phyloP scores from a whole-genome alignment of 2,888 invertebrate species.

The Nemurella pictetii region DNA sequence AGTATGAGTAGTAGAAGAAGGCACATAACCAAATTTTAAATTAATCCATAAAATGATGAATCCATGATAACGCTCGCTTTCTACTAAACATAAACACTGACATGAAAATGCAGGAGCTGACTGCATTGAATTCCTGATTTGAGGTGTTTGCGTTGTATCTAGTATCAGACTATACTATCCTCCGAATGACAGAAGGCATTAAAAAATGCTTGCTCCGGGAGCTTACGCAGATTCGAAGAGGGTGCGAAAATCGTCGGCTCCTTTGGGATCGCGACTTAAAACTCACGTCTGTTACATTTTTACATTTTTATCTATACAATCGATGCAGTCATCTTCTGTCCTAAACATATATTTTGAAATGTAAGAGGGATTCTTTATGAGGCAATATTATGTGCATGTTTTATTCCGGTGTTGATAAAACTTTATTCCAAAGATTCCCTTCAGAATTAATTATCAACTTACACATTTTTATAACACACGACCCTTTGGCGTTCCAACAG shows the following conservation, averaged over 20 bases:
- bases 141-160: not conserved
- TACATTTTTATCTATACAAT: not conserved
- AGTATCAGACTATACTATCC: not conserved
- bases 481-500: not conserved
- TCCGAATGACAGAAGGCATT: conserved; percentile 37
- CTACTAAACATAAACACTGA: too few relatives aligned
- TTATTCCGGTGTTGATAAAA: conserved; percentile 11
- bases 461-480: too few relatives aligned
- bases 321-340: not conserved
- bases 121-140: too few relatives aligned
- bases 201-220: conserved; percentile 34
- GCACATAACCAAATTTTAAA: too few relatives aligned
- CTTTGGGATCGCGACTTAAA: conserved; percentile 35
- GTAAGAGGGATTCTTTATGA: not conserved
- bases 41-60: too few relatives aligned
- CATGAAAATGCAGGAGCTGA: too few relatives aligned
- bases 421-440: not conserved
- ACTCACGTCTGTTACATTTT: conserved; percentile 18
- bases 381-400: not conserved
- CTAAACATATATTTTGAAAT: not conserved
- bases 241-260: conserved; percentile 36
- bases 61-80: too few relatives aligned
- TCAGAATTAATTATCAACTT: conserved; percentile 7
- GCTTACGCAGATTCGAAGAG: conserved; percentile 38
- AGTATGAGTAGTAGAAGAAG: too few relatives aligned